Percentiles rank a stretch among this genome's conserved stretches.
Conservation (phyloP, 2,888 invertebrate genomes). For the Hetaerina titia region DNA sequence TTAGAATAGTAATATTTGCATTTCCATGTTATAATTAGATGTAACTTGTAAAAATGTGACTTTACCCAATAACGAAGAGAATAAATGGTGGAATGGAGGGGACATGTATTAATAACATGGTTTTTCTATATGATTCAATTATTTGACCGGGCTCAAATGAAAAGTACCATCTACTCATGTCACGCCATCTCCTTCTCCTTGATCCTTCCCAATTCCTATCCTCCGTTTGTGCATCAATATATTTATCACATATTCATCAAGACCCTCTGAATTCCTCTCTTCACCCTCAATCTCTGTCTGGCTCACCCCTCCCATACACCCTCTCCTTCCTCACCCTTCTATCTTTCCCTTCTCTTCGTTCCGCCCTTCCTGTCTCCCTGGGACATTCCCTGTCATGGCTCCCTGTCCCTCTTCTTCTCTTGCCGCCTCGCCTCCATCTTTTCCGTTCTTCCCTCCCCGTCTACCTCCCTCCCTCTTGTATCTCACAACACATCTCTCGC, state of each 20-base stretch:
- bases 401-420: not conserved
- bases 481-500: not conserved
- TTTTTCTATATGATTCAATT: too few relatives aligned
- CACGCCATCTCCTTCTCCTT: not conserved
- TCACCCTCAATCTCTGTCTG: not conserved
- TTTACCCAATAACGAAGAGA: too few relatives aligned
- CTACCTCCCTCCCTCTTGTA: not conserved
- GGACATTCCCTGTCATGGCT: slow-evolving; percentile 20
- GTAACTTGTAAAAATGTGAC: too few relatives aligned
- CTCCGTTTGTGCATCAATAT: not conserved
- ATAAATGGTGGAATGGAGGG: too few relatives aligned
- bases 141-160: too few relatives aligned
- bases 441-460: not conserved
- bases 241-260: not conserved
- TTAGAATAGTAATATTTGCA: too few relatives aligned
- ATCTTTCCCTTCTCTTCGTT: not conserved
- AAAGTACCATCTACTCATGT: too few relatives aligned
- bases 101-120: too few relatives aligned
- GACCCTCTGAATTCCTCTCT: not conserved
- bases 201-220: not conserved
- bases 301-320: not conserved
- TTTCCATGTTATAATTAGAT: too few relatives aligned
- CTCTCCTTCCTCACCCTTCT: not conserved
- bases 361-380: slow-evolving; percentile 1
- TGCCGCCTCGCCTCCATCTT: not conserved